Evolutionary conservation across 2,797 vertebrate genomes (phyloP), one percentile per base, ranked within the genome.

Genomic region (Phataginus tetradactyla): DNA sequence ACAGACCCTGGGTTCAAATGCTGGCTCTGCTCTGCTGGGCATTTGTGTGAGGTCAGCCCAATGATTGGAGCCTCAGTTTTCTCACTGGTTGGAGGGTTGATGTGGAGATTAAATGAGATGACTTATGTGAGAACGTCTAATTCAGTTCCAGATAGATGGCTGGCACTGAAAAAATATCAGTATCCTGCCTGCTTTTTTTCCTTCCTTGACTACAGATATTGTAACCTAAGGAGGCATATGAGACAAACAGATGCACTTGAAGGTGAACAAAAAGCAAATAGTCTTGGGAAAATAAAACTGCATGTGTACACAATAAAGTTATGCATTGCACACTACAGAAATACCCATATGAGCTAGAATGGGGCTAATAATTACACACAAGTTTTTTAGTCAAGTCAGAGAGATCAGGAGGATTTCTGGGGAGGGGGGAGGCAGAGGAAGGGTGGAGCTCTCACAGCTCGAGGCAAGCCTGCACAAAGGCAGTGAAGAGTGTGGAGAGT

Each of bases 201-300:
- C 20, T 49, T 75, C 63, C 37, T 55, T 91, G 71, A 61, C 20
- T 89, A 27, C 45, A 74, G 37, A 49, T 59, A 42, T 59, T 29
- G 74, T 49, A 80, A 53, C 34, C 15, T 61, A 45, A 85, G 42
- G 49, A 84, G 8, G 14, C 64, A 53, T 49, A 9, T 77, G 57
- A 86, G 39, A 94, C 34, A 51, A 80, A 69, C 11, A 71, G n/a
- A 66, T 29, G 7, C 13, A 51, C 29, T 71, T 14, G 0, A 90
- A 87, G 51, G n/a, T 57, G 49, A 87, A 92, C 49, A 80, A 61
- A 83, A 94, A 63, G 42, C 25, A 77, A 88, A 86, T 27, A 59
- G 32, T 42, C 53, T 12, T 29, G 29, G 49, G 49, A 39, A 13
- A 86, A 42, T 79, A 27, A 69, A 63, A 90, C 63, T 45, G 4